These are phyloP conservation scores for Mixornis gularis DNA, from an alignment of 2,113 vertebrate species.

Conservation along the genomic window DNA sequence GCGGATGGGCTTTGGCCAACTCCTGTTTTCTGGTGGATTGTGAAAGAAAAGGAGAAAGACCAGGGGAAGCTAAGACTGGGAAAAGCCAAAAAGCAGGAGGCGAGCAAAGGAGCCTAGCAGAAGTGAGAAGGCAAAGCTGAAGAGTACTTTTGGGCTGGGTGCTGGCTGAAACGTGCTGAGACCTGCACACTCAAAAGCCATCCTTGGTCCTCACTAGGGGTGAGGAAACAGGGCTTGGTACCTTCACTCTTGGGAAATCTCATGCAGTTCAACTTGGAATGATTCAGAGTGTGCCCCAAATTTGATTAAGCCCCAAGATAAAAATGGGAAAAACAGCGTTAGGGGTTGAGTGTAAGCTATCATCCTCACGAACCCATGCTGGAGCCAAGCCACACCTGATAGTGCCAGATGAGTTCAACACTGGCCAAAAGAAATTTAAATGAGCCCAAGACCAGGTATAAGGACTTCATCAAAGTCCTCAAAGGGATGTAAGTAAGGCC, in stretches of 20 bases:
- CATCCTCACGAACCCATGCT: neutral
- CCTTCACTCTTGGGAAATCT: neutral
- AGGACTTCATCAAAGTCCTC: neutral
- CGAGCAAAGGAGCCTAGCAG: neutral
- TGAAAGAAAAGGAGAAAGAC: constrained; percentile 16
- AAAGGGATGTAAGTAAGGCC: neutral
- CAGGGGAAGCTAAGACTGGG: neutral
- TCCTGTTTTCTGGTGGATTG: constrained; percentile 3
- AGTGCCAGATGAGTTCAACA: neutral
- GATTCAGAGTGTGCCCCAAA: neutral
- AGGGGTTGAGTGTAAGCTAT: neutral
- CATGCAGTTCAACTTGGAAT: neutral
- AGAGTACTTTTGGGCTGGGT: neutral
- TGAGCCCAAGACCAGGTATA: neutral
- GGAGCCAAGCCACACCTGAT: neutral
- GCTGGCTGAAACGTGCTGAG: neutral
- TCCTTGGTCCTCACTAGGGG: neutral
- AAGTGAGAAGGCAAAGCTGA: neutral
- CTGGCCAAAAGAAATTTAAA: neutral
- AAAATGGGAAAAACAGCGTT: neutral
- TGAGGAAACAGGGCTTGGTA: neutral
- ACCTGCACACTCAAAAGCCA: rapidly evolving
- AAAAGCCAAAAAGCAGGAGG: neutral
- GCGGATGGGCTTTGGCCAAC: neutral
- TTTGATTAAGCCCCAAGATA: neutral